A percentile compares a stretch with the other conserved stretches of the same genome.
phyloP scores from a whole-genome alignment of 1,140 invertebrate genomes.

The Ditylenchus dipsaci region DNA sequence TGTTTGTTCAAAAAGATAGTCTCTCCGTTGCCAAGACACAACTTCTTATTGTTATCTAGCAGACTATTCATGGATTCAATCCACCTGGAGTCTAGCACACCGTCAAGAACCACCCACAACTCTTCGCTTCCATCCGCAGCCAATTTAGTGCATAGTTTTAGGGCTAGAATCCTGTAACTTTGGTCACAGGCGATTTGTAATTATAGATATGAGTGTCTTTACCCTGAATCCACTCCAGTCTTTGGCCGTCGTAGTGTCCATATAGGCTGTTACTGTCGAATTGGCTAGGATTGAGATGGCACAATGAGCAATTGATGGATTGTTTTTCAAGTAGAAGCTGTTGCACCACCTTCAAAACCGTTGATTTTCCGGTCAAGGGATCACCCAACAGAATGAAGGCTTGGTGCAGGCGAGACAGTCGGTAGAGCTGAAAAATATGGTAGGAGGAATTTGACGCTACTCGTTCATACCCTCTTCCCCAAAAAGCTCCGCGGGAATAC shows the following conservation, averaged over 20 bases:
- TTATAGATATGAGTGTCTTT: too few species aligned
- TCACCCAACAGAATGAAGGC: constrained; percentile 24
- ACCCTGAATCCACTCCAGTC: constrained; percentile 34
- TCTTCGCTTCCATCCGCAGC: constrained; percentile 11
- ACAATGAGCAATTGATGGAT: constrained; percentile 18
- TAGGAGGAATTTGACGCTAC: background rate
- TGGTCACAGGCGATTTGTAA: constrained; percentile 18
- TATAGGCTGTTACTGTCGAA: constrained; percentile 24
- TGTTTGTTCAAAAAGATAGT: constrained; percentile 25
- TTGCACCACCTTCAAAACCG: constrained; percentile 11
- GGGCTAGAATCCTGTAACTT: constrained; percentile 12
- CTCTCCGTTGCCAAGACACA: constrained; percentile 15
- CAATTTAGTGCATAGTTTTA: background rate
- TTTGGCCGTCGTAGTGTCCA: constrained; percentile 24
- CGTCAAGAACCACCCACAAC: constrained; percentile 32
- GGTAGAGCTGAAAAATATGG: constrained; percentile 31
- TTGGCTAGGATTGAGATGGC: constrained; percentile 32
- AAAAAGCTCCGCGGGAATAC: too few species aligned
- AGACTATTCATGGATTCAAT: constrained; percentile 34
- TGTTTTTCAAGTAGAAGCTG: constrained; percentile 4
- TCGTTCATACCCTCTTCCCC: too few species aligned
- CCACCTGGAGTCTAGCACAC: constrained; percentile 32
- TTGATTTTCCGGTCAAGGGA: constrained; percentile 25
- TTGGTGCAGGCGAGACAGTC: constrained; percentile 24
- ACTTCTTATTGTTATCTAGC: constrained; percentile 30